Evolutionary conservation across 2,113 vertebrate species (phyloP), one percentile per base, ranked within the genome.

Genomic region (Neolamprologus brichardi): DNA sequence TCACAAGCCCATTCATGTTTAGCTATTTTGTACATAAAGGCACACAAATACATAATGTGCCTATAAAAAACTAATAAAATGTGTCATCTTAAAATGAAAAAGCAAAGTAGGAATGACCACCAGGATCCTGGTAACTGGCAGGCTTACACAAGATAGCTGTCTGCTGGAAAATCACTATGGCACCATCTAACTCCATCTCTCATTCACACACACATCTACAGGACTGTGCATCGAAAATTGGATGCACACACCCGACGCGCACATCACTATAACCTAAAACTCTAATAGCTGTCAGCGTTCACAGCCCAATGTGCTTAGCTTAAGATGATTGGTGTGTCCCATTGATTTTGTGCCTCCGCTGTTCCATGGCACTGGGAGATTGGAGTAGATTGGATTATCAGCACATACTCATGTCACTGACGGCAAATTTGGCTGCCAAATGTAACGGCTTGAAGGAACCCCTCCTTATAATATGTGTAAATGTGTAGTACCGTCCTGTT

Each of bases 271-370:
- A 37, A 77, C 44, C 44, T 77, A 77, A 77, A 77, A 75, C 89
- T 89, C 62, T 82, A 90, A 89, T 84, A 85, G 84, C 87, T 86
- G 92, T 91, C 91, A 89, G 88, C 84, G 8, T 91, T 83, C 89
- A 89, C 87, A 92, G 85, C 85, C 83, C 77, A 79, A 23, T 82
- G 58, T 82, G 80, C 80, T 64, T 82, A 58, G 86, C 82, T 86
- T 92, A 92, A 94, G 89, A 90, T 91, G 87, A 89, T 85, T 85
- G 77, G 72, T 90, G 85, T 87, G 79, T 92, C 79, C 83, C 87
- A 95, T 94, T 90, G 90, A 95, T 95, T 94, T 92, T 92, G 70
- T 91, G 92, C 82, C 90, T 87, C 64, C 67, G 34, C 79, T 91
- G 77, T 93, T 92, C 30, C 54, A 84, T 78, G 56, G 83, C 51